A percentile compares a stretch with the other conserved stretches of the same genome.
These are phyloP conservation scores for Tillus elongatus DNA, from an alignment of 2,888 invertebrate species.

Conservation along the genomic window DNA sequence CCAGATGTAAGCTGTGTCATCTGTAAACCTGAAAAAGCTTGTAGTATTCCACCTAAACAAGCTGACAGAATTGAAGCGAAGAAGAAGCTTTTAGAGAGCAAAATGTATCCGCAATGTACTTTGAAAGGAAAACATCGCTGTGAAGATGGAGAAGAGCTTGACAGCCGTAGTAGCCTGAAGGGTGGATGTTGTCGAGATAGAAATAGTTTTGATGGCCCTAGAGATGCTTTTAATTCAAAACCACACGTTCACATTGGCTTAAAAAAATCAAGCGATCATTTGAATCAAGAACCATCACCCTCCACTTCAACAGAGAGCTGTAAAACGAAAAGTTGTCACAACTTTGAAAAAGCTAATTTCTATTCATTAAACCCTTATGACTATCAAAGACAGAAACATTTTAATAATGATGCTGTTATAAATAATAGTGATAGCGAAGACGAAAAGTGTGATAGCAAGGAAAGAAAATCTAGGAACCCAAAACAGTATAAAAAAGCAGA, in stretches of 20 bases:
- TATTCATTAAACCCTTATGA: neutral
- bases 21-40: slow-evolving; percentile 23
- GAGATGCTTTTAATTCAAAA: no score
- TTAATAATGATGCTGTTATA: neutral
- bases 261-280: neutral
- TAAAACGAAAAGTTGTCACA: neutral
- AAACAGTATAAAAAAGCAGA: no score
- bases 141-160: slow-evolving; percentile 58
- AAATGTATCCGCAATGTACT: slow-evolving; percentile 62
- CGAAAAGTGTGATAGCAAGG: slow-evolving; percentile 38
- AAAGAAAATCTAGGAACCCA: no score
- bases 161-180: neutral
- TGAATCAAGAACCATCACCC: neutral
- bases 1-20: slow-evolving; percentile 52
- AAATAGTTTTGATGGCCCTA: neutral
- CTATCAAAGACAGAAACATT: neutral
- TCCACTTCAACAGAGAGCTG: slow-evolving; percentile 1
- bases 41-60: neutral
- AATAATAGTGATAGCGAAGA: slow-evolving; percentile 21
- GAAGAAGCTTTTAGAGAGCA: slow-evolving; percentile 51
- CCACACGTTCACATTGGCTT: no score
- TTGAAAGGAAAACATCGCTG: slow-evolving; percentile 71
- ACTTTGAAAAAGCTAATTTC: slow-evolving; percentile 1
- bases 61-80: slow-evolving; percentile 28
- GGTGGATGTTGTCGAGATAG: no score